These are phyloP conservation scores for Rattus rattus DNA, from an alignment of 2,113 vertebrate genomes.

Conservation along the genomic window DNA sequence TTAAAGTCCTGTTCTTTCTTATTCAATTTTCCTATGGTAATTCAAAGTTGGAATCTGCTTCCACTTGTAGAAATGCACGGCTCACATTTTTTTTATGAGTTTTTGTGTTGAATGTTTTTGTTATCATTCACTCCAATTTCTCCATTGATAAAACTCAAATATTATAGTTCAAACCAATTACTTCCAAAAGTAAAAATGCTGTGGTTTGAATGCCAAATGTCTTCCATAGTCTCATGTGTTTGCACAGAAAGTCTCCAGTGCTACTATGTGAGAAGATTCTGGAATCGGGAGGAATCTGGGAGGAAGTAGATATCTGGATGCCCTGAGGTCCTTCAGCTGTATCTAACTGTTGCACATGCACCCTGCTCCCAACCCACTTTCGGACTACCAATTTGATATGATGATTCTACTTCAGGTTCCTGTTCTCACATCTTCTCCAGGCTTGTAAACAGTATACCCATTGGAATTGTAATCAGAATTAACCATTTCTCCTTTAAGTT, in stretches of 20 bases:
- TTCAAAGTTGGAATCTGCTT: not conserved
- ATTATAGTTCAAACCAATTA: slow-evolving; percentile 9
- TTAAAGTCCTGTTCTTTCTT: not conserved
- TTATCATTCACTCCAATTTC: not conserved
- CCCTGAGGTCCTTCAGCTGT: not conserved
- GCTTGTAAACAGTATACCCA: too few relatives aligned
- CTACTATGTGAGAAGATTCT: not conserved
- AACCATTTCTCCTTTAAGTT: not conserved
- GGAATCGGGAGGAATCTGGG: not conserved
- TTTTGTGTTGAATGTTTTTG: not conserved
- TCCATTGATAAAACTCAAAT: slow-evolving; percentile 46
- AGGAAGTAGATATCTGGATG: not conserved
- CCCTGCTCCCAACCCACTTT: not conserved
- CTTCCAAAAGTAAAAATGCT: not conserved
- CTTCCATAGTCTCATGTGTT: not conserved
- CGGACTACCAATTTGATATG: not conserved
- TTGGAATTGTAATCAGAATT: not conserved
- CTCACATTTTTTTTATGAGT: not conserved
- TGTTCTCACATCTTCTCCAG: too few relatives aligned
- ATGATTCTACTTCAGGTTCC: not conserved
- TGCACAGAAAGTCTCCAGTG: too few relatives aligned
- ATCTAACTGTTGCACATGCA: too few relatives aligned
- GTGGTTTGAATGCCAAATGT: not conserved
- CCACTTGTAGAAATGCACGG: not conserved
- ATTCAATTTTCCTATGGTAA: not conserved